Conservation (phyloP, 2,113 vertebrate species). For the Arenaria interpres region DNA sequence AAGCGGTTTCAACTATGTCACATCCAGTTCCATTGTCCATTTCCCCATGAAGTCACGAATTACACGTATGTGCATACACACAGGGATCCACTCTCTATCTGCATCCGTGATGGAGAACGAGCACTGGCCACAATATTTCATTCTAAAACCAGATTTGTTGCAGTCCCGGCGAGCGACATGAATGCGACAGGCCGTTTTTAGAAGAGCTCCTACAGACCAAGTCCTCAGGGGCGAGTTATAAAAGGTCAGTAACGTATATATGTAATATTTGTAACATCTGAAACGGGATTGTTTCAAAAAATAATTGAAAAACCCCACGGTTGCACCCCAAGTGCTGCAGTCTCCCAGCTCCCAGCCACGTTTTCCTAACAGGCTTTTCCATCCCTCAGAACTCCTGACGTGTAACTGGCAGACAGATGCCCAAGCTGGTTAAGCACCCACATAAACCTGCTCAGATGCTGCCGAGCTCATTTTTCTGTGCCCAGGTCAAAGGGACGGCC, state of each 20-base stretch:
- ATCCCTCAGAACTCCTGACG: neutral
- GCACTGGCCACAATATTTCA: neutral
- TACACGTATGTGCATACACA: neutral
- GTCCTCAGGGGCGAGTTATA: neutral
- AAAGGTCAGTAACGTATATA: neutral
- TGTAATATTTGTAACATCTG: neutral
- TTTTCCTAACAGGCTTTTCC: neutral
- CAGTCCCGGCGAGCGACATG: neutral
- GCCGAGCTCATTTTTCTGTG: neutral
- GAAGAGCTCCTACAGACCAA: neutral
- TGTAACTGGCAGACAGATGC: neutral
- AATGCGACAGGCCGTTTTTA: neutral
- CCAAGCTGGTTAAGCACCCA: neutral
- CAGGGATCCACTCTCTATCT: neutral
- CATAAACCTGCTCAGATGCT: fast-evolving
- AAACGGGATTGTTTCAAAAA: neutral
- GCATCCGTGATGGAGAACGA: neutral
- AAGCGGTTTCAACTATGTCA: neutral
- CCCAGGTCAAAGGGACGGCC: neutral
- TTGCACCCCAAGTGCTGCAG: neutral
- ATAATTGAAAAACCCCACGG: neutral
- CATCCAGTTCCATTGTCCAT: slow-evolving; percentile 31
- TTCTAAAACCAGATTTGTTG: neutral
- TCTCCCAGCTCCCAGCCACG: neutral
- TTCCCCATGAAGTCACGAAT: neutral